phyloP scores from a whole-genome alignment of 2,113 vertebrate species.

The Engystomops pustulosus region DNA sequence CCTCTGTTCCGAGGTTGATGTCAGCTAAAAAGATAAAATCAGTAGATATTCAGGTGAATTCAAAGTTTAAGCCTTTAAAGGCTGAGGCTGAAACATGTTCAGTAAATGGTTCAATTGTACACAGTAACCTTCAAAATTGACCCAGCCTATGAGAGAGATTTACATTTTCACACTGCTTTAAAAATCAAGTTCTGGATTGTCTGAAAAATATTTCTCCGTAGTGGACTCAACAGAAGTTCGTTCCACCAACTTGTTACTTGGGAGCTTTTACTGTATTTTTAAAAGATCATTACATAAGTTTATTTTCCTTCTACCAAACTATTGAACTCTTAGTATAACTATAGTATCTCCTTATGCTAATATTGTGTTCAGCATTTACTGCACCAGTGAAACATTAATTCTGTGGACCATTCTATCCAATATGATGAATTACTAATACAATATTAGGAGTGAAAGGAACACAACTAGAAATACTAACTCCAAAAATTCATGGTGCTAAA shows the following conservation, averaged over 20 bases:
- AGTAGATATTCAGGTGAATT: slow-evolving; percentile 22
- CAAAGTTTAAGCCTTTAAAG: slow-evolving; percentile 35
- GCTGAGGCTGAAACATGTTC: neutral
- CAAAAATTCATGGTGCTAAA: too few species aligned
- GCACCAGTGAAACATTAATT: too few species aligned
- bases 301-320: neutral
- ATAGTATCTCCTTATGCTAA: neutral
- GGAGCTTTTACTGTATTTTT: neutral
- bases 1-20: slow-evolving; percentile 83
- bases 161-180: too few species aligned
- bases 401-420: too few species aligned
- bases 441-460: too few species aligned
- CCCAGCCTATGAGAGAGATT: too few species aligned
- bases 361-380: too few species aligned
- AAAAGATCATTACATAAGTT: neutral
- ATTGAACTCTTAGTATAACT: too few species aligned
- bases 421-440: too few species aligned
- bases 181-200: neutral
- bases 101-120: neutral
- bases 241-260: neutral
- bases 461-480: too few species aligned
- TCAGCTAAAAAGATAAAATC: slow-evolving; percentile 80
- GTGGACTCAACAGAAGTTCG: neutral
- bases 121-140: too few species aligned
- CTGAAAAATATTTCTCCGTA: neutral